Conservation (phyloP, 2,888 invertebrate species). For the Nemurella pictetii region DNA sequence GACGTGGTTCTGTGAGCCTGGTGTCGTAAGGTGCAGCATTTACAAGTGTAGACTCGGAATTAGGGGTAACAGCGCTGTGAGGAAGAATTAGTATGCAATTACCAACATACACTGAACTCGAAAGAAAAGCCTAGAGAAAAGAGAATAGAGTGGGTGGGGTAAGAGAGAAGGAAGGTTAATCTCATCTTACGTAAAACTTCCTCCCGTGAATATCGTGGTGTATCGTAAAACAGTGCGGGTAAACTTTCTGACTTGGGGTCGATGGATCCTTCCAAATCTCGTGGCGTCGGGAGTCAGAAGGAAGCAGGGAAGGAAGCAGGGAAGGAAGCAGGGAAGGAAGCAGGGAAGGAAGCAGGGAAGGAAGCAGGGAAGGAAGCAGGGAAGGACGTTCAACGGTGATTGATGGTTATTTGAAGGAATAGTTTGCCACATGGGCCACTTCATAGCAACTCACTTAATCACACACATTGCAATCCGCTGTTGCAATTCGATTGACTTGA, state of each 20-base stretch:
- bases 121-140: constrained; percentile 8
- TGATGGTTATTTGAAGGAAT: neutral
- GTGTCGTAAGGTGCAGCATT: neutral
- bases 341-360: too few species aligned
- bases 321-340: too few species aligned
- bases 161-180: constrained; percentile 1
- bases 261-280: neutral
- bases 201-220: neutral
- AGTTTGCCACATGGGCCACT: neutral
- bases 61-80: neutral
- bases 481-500: neutral
- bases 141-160: neutral
- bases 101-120: constrained; percentile 20
- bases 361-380: too few species aligned
- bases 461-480: neutral
- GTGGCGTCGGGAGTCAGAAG: too few species aligned
- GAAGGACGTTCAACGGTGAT: neutral
- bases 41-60: neutral
- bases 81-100: constrained; percentile 31
- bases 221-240: constrained; percentile 13
- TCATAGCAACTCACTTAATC: neutral
- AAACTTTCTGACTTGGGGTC: neutral
- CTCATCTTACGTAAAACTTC: constrained; percentile 7
- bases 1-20: neutral
- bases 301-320: too few species aligned